These are phyloP conservation scores for Gallirallus australis DNA, from an alignment of 2,797 vertebrate genomes.

Conservation along the genomic window DNA sequence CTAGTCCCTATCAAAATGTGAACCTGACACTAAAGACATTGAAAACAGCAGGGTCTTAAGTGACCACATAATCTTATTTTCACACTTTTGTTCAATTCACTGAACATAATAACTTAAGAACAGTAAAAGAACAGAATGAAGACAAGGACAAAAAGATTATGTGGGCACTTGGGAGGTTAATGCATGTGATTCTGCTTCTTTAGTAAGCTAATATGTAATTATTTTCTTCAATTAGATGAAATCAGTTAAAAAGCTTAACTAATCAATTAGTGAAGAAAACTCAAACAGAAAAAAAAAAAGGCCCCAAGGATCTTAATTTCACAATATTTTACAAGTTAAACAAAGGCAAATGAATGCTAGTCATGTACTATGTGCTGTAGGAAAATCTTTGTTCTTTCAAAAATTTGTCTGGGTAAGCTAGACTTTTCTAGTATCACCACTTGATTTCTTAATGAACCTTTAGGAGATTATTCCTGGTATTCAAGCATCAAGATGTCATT, in stretches of 20 bases:
- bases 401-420: background rate
- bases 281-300: background rate
- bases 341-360: background rate
- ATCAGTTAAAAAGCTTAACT: slow-evolving; percentile 26
- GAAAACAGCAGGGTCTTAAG: background rate
- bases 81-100: background rate
- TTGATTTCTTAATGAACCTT: background rate
- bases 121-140: background rate
- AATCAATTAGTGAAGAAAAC: background rate
- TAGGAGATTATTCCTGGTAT: background rate
- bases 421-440: background rate
- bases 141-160: slow-evolving; percentile 20
- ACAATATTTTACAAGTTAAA: slow-evolving; percentile 2
- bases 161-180: background rate
- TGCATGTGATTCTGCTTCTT: background rate
- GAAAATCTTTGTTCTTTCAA: background rate
- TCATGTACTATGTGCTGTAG: background rate
- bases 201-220: background rate
- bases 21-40: background rate
- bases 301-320: background rate
- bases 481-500: background rate
- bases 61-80: slow-evolving; percentile 15
- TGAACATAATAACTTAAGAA: background rate
- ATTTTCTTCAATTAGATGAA: slow-evolving; percentile 30
- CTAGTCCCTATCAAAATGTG: background rate